Conservation (phyloP, 2,797 vertebrate genomes). For the Syngnathus acus region DNA sequence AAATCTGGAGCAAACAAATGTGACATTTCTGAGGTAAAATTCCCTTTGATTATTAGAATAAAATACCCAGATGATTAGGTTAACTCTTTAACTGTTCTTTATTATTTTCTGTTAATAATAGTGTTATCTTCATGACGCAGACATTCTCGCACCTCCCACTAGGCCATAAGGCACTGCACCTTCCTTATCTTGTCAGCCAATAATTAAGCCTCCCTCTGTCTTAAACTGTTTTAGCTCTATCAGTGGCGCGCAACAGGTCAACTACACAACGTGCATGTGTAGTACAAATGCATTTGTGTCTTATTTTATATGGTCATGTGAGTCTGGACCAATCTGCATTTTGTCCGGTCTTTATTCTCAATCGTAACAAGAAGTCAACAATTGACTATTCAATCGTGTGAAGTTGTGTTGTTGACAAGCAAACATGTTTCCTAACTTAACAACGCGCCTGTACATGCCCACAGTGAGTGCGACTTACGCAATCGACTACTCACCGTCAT, state of each 20-base stretch:
- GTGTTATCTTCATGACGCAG: neutral
- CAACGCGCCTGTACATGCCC: slow-evolving; percentile 9
- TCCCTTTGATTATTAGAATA: neutral
- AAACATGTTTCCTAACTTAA: slow-evolving; percentile 9
- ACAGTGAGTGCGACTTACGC: slow-evolving; percentile 30
- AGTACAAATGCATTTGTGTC: too few species aligned
- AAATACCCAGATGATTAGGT: neutral
- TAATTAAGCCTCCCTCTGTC: slow-evolving; percentile 34
- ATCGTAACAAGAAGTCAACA: neutral
- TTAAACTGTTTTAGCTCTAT: neutral
- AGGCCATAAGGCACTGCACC: slow-evolving; percentile 30
- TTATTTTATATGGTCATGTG: too few species aligned
- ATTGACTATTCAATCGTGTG: neutral
- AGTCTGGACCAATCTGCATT: neutral
- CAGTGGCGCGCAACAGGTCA: slow-evolving; percentile 4
- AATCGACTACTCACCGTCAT: slow-evolving; percentile 44
- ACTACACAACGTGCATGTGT: neutral
- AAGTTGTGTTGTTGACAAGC: slow-evolving; percentile 10
- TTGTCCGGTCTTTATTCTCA: neutral
- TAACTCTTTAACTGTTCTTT: too few species aligned
- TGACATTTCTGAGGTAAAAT: neutral
- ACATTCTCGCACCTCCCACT: slow-evolving; percentile 10
- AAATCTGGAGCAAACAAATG: neutral
- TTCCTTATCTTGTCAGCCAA: slow-evolving; percentile 43
- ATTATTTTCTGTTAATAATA: neutral